Evolutionary conservation across 2,888 invertebrate genomes (phyloP).

Genomic region (Steinernema scapterisci): DNA sequence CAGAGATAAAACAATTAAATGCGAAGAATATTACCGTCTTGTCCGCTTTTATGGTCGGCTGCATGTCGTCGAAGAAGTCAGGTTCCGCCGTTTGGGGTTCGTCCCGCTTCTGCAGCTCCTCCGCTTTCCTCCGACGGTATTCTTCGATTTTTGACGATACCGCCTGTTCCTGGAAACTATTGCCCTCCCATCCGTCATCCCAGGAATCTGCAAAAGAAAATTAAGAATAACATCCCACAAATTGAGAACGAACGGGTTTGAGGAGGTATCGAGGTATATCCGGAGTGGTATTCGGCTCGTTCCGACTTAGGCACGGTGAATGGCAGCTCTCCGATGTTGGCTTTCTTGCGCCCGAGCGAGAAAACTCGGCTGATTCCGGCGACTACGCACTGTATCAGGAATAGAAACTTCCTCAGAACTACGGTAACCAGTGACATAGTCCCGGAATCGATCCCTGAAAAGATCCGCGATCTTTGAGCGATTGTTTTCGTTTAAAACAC

Average conservation of each 20-base stretch:
- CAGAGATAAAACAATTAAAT: constrained; percentile 1
- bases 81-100: constrained; percentile 42
- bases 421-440: constrained; percentile 40
- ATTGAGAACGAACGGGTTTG: not conserved
- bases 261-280: not conserved
- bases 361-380: constrained; percentile 37
- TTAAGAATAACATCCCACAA: not conserved
- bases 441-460: constrained; percentile 3
- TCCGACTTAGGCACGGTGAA: constrained; percentile 36
- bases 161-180: not conserved
- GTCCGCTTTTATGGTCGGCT: constrained; percentile 58
- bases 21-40: constrained; percentile 44
- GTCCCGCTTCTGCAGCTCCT: constrained; percentile 28
- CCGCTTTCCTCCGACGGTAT: constrained; percentile 47
- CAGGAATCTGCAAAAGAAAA: not conserved
- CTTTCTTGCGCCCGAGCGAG: constrained; percentile 40
- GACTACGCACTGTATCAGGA: constrained; percentile 38
- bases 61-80: constrained; percentile 60
- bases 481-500: not conserved
- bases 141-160: constrained; percentile 59
- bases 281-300: not conserved
- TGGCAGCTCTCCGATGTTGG: constrained; percentile 56
- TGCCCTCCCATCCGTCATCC: constrained; percentile 21
- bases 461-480: not conserved
- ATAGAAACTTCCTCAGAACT: constrained; percentile 36